Percentiles rank a stretch among this genome's conserved stretches.
Evolutionary conservation across 2,113 vertebrate species (phyloP).

Genomic region (Planiliza haematocheilus): DNA sequence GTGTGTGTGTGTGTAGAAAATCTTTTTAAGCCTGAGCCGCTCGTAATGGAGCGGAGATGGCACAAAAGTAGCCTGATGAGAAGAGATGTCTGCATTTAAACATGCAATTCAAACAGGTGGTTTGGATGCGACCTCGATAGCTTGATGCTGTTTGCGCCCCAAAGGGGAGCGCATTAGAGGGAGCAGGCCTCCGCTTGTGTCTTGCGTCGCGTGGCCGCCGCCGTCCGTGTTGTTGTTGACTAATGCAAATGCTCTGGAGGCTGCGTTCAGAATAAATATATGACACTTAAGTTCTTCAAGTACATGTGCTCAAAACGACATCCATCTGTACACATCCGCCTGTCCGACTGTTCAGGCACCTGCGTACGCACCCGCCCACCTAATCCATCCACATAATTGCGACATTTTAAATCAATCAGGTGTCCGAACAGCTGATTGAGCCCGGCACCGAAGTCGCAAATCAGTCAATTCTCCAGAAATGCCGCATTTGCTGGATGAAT

Average conservation of each 20-base stretch:
- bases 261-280: not conserved
- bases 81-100: not conserved
- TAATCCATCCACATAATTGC: not conserved
- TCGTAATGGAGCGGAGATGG: conserved; percentile 37
- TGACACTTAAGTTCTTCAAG: not conserved
- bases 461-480: conserved; percentile 13
- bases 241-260: not conserved
- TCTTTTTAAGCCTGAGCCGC: conserved; percentile 45
- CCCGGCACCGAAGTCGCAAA: conserved; percentile 29
- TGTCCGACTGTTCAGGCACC: not conserved
- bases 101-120: conserved; percentile 10
- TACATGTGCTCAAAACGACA: not conserved
- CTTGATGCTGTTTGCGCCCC: conserved; percentile 9
- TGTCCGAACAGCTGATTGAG: conserved; percentile 35
- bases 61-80: conserved; percentile 23
- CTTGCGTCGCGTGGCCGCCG: not conserved
- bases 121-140: conserved; percentile 5
- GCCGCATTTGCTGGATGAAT: conserved; percentile 7
- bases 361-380: too few relatives aligned
- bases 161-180: not conserved
- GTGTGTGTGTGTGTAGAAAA: conserved; percentile 31
- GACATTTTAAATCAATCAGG: not conserved
- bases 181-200: not conserved
- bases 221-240: not conserved
- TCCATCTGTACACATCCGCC: not conserved